phyloP scores from a whole-genome alignment of 2,113 vertebrate genomes.

The Nesogale talazaci region DNA sequence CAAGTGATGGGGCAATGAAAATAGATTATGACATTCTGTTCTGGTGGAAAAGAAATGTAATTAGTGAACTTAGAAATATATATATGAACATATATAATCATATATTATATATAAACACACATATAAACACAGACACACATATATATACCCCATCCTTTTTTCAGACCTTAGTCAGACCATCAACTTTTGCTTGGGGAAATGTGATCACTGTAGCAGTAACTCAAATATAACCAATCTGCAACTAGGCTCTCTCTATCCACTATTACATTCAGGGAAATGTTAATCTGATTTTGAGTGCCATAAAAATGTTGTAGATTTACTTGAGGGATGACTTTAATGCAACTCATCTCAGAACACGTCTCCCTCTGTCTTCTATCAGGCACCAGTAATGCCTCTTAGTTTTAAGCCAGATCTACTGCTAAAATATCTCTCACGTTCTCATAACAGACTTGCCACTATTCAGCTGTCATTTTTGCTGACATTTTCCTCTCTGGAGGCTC shows the following conservation, averaged over 20 bases:
- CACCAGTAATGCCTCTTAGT: neutral
- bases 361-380: neutral
- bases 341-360: neutral
- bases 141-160: neutral
- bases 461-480: neutral
- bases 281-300: neutral
- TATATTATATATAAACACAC: too few species aligned
- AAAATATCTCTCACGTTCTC: neutral
- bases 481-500: neutral
- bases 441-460: neutral
- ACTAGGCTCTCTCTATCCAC: neutral
- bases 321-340: neutral
- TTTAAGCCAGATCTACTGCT: neutral
- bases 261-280: neutral
- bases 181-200: neutral
- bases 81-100: too few species aligned
- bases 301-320: neutral
- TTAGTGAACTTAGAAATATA: too few species aligned
- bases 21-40: too few species aligned
- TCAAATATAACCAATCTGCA: neutral
- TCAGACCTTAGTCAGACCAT: neutral
- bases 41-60: too few species aligned
- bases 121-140: too few species aligned
- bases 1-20: too few species aligned
- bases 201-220: neutral